Conservation (phyloP, 1,140 invertebrate species). For the Eupeodes corollae region DNA sequence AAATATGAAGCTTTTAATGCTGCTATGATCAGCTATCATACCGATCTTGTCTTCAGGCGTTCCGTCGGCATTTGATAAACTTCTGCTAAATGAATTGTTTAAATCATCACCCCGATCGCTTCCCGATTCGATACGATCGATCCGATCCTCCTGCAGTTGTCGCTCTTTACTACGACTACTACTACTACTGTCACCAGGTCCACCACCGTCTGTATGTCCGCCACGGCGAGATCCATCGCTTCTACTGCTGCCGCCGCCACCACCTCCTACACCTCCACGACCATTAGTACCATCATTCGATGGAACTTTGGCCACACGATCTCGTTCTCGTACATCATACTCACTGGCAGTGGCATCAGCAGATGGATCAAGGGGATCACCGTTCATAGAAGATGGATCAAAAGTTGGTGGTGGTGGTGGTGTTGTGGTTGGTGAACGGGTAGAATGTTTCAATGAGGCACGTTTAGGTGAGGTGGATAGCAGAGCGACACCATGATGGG, state of each 20-base stretch:
- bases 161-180: slow-evolving; percentile 18
- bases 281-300: slow-evolving; percentile 3
- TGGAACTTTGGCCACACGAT: slow-evolving; percentile 5
- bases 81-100: slow-evolving; percentile 59
- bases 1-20: neutral
- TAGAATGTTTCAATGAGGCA: slow-evolving; percentile 21
- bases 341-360: slow-evolving; percentile 21
- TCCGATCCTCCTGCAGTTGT: slow-evolving; percentile 18
- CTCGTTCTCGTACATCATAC: slow-evolving; percentile 27
- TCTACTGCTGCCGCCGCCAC: slow-evolving; percentile 10
- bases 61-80: slow-evolving; percentile 68
- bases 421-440: slow-evolving; percentile 6
- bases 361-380: slow-evolving; percentile 10
- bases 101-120: slow-evolving; percentile 41
- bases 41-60: slow-evolving; percentile 75
- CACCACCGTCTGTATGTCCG: slow-evolving; percentile 6
- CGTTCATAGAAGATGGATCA: slow-evolving; percentile 14
- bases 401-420: slow-evolving; percentile 3
- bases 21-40: slow-evolving; percentile 33
- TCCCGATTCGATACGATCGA: slow-evolving; percentile 37
- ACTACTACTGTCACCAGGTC: slow-evolving; percentile 16
- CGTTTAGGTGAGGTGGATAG: slow-evolving; percentile 15
- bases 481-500: slow-evolving; percentile 32
- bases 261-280: neutral
- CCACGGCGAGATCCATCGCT: slow-evolving; percentile 23